Percentiles rank a stretch among this genome's conserved stretches.
phyloP scores from a whole-genome alignment of 2,888 invertebrate genomes.

The Quadroppia sp. region DNA sequence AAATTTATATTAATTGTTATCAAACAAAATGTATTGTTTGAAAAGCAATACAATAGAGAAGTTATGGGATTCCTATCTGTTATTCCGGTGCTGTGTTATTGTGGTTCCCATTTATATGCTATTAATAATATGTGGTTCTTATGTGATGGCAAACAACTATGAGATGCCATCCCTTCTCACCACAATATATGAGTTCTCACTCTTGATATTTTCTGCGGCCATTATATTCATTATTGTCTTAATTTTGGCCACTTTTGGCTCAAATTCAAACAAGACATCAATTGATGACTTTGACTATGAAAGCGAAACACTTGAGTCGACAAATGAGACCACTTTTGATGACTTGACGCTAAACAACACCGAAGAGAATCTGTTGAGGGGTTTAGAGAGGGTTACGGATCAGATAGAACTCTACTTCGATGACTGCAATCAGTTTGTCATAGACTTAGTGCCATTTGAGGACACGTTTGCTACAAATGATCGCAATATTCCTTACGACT shows the following conservation, averaged over 20 bases:
- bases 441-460: neutral
- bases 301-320: neutral
- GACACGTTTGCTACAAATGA: neutral
- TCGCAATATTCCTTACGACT: neutral
- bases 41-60: constrained; percentile 5
- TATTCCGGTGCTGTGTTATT: constrained; percentile 38
- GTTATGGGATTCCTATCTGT: constrained; percentile 35
- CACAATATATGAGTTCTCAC: constrained; percentile 35
- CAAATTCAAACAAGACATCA: neutral
- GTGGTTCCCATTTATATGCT: constrained; percentile 39
- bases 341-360: constrained; percentile 8
- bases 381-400: constrained; percentile 24
- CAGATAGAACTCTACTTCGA: constrained; percentile 34
- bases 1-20: neutral
- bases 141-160: constrained; percentile 11
- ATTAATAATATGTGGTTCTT: constrained; percentile 22
- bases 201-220: constrained; percentile 38
- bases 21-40: constrained; percentile 22
- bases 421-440: constrained; percentile 23
- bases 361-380: constrained; percentile 7
- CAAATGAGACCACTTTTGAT: constrained; percentile 16
- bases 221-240: constrained; percentile 39
- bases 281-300: constrained; percentile 1
- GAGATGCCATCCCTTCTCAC: constrained; percentile 13
- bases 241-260: constrained; percentile 38